phyloP scores from a whole-genome alignment of 1,140 invertebrate genomes.

The Sinonovacula constricta region DNA sequence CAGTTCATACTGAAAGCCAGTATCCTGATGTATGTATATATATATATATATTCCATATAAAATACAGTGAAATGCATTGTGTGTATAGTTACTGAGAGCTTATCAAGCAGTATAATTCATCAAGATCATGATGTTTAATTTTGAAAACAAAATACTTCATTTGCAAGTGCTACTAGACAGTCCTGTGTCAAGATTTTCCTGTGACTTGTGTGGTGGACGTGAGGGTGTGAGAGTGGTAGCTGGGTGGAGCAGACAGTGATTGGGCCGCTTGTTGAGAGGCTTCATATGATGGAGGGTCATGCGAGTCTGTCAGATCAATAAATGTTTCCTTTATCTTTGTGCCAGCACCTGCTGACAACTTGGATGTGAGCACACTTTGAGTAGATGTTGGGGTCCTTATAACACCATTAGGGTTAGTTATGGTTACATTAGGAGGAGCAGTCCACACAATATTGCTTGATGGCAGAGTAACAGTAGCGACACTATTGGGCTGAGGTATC shows the following conservation, averaged over 20 bases:
- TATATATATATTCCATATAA: no score
- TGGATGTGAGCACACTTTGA: not conserved
- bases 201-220: not conserved
- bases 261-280: not conserved
- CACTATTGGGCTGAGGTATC: constrained; percentile 23
- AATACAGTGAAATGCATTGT: no score
- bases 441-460: constrained; percentile 46
- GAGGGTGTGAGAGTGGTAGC: constrained; percentile 9
- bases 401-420: constrained; percentile 36
- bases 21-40: no score
- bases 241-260: constrained; percentile 33
- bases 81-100: no score
- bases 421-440: constrained; percentile 35
- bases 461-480: constrained; percentile 1
- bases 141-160: no score
- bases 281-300: constrained; percentile 41
- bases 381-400: constrained; percentile 10
- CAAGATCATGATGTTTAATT: constrained; percentile 32
- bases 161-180: no score
- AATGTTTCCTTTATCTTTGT: constrained; percentile 34
- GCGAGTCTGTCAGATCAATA: constrained; percentile 34
- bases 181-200: constrained; percentile 42
- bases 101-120: no score
- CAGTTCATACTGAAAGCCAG: no score
- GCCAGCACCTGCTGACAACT: not conserved